A percentile compares a stretch with the other conserved stretches of the same genome.
Evolutionary conservation across 2,888 invertebrate genomes (phyloP).

Genomic region (Drosophila subsilvestris): DNA sequence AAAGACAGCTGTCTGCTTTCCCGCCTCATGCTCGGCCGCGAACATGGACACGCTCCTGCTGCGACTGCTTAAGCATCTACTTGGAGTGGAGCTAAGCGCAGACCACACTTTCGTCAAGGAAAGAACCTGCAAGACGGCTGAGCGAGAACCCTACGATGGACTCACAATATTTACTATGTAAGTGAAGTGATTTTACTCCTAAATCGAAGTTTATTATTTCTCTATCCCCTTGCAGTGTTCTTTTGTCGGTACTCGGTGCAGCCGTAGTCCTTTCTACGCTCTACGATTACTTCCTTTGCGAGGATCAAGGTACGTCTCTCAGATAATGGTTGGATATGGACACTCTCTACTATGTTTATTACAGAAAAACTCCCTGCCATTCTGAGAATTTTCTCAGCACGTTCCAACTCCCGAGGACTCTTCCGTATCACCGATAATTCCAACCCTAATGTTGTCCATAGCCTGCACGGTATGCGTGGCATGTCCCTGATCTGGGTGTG

Average conservation of each 20-base stretch:
- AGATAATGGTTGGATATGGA: rapidly evolving
- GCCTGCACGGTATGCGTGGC: conserved; percentile 84
- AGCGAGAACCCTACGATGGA: conserved; percentile 30
- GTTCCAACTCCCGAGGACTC: conserved; percentile 57
- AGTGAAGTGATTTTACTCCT: conserved; percentile 6
- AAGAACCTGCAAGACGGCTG: conserved; percentile 36
- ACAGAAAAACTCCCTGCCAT: conserved; percentile 43
- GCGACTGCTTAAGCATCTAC: conserved; percentile 32
- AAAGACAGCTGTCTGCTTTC: conserved; percentile 68
- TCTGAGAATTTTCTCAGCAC: conserved; percentile 64
- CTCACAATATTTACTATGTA: conserved; percentile 74
- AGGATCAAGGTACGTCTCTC: conserved; percentile 46
- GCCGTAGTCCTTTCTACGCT: conserved; percentile 46
- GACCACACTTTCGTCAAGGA: conserved; percentile 28
- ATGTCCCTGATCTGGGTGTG: conserved; percentile 84
- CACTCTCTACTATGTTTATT: neutral
- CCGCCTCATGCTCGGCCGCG: conserved; percentile 56
- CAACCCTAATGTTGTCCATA: conserved; percentile 66
- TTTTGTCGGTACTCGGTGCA: conserved; percentile 42
- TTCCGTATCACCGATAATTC: conserved; percentile 47
- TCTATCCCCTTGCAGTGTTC: conserved; percentile 27
- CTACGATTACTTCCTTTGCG: conserved; percentile 58
- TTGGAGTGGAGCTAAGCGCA: conserved; percentile 27
- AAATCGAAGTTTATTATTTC: neutral
- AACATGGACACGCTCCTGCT: conserved; percentile 51